Evolutionary conservation across 1,140 invertebrate species (phyloP), one percentile per base, ranked within the genome.

Genomic region (Sminthurides bifidus): DNA sequence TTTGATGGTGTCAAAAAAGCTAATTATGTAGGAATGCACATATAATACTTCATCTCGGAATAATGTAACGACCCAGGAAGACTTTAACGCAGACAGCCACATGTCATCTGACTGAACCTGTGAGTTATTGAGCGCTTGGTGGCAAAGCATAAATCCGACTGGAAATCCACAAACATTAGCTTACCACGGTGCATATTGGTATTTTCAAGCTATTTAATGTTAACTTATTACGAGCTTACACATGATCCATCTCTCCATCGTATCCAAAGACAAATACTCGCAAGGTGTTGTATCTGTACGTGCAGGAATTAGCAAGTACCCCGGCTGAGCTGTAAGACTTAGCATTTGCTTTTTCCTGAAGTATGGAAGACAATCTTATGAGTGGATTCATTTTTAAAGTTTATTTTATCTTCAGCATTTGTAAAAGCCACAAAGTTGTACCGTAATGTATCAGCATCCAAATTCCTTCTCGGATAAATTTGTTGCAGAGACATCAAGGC

Each of bases 31-130:
- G 23, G 87, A 80, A 73, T 98, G 94, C 58, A 93, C 92, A 65
- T 92, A 85, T 49, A 98, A 79, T 0, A 97, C 90, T 77, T 99
- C 96, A 76, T 99, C 96, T 48, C 95, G 76, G 69, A 97, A 98
- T 3, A 99, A 72, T 12, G 89, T 85, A 24, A 95, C 76, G 2
- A 96, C 91, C 86, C 94, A 95, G 15, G 87, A 84, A 26, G 85
- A 90, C 68, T 95, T 87, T 8, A 99, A 71, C 8, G 92, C 89
- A 58, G 81, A 83, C 4, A 86, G 79, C 84, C 92, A 98, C 65
- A 98, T 79, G 67, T 91, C 88, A 68, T 83, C 82, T 61, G 82
- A 79, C 6, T 8, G 44, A 6, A 68, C 63, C 43, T 76, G 70
- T 23, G 68, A 66, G 37, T 60, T 54, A 54, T 91, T 81, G 2